Base-by-base conservation (phyloP, 2,888 invertebrate genomes). In the Campopleginae sp. region DNA sequence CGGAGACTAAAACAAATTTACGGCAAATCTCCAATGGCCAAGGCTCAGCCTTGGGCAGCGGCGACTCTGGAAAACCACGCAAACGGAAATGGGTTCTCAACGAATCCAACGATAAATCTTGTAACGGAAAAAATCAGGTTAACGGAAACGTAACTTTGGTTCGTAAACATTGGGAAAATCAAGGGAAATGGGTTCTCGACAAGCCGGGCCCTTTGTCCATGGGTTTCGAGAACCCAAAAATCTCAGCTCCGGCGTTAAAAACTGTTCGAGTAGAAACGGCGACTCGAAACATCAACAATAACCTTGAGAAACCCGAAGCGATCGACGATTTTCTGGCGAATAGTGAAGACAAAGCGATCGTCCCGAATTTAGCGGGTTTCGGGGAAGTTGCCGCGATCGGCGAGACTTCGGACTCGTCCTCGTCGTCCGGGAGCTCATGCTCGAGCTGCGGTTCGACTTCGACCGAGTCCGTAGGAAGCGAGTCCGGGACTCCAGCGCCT, bases 61-160 rank as follows among this genome's bases (percentile, higher is more conserved):
- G 8, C 27, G 42, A 3, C 2, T 58, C 77, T 2, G 33, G 8
- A 19, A 72, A 19, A 42, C 6, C 19, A 1, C 76, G 80, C 10
- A 76, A 80, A 48, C 82, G 78, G n/a, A 77, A 44, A 23, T 82
- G 79, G 82, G 0, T 71, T 14, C 1, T 38, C 7, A 65, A 27
- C 31, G 27, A 75, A 19, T 27, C 42, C 19, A 4, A 63, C 23
- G 12, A 10, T 0, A 58, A 31, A 23, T 7, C 23, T 1, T 5
- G 31, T 6, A 7, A 54, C 1, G 17, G 7, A 27, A 10, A 38
- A n/a, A 6, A 38, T 14, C 33, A 33, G 10, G 27, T 17, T 4
- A 72, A 27, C 10, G 65, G 46, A 17, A 82, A 58, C 12, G 31
- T 77, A 12, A 77, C 23, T 51, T 68, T 85, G 38, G 33, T 51